phyloP scores from a whole-genome alignment of 1,140 invertebrate species.

The Ceratina calcarata region DNA sequence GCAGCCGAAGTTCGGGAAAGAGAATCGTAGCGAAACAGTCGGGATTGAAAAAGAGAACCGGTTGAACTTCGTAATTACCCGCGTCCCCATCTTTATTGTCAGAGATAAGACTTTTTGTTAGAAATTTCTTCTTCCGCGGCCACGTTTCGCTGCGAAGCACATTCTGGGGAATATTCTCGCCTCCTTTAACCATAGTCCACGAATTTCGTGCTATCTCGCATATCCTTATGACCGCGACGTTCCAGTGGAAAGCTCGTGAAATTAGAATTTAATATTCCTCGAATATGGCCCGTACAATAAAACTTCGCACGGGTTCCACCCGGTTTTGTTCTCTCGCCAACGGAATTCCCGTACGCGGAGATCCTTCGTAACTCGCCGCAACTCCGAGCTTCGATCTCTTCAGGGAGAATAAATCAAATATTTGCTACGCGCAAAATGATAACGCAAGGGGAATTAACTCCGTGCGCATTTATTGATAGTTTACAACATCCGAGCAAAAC shows the following conservation, averaged over 20 bases:
- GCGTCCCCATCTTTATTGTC: not conserved
- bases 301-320: conserved; percentile 8
- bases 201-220: not conserved
- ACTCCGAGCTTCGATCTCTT: too few relatives aligned
- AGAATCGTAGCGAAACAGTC: too few relatives aligned
- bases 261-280: conserved; percentile 26
- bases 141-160: not conserved
- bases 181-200: too few relatives aligned
- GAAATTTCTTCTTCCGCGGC: not conserved
- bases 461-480: too few relatives aligned
- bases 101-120: not conserved
- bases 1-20: too few relatives aligned
- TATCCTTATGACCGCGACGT: not conserved
- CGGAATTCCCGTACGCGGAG: conserved; percentile 7
- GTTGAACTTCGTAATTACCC: not conserved
- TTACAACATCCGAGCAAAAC: too few relatives aligned
- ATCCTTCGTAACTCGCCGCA: not conserved
- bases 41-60: not conserved
- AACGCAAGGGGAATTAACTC: too few relatives aligned
- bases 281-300: not conserved
- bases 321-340: not conserved
- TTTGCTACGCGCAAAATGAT: too few relatives aligned
- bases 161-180: not conserved
- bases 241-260: not conserved
- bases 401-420: too few relatives aligned